Evolutionary conservation across 1,140 invertebrate species (phyloP), one percentile per base, ranked within the genome.

Genomic region (Philopotamus ludificatus): DNA sequence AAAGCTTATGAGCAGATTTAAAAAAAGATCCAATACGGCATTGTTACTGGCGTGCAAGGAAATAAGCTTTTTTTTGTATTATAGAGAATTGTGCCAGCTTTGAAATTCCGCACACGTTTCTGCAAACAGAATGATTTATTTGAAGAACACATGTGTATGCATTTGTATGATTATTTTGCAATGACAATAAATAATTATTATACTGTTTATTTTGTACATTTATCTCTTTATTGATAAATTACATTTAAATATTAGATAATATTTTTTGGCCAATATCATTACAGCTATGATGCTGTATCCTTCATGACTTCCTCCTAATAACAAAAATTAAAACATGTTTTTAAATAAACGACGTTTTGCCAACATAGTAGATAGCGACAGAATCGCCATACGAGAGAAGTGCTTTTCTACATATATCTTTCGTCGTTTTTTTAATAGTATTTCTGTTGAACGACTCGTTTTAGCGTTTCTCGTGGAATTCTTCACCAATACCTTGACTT

Each of bases 21-120:
- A 34, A 55, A 55, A 55, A 55, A 55, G 51, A 25, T 34, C 25
- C 51, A 39, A 55, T 55, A 55, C n/a, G n/a, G n/a, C n/a, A n/a
- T n/a, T 55, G n/a, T 18, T 39, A 57, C 42, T 57, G 28, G 34
- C 34, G 42, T 57, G 39, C 39, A 57, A 42, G 54, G 21, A 57
- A 57, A 57, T 57, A 57, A 57, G 34, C 42, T 41, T 57, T 57
- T 55, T 57, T 21, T 21, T 54, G n/a, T 54, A 20, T 23, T 34
- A 55, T 26, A 34, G 47, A 3, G 51, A 25, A 55, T 55, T 34
- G 25, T 3, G 51, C 15, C 39, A 12, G 25, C 39, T 55, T 16
- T 16, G 51, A 18, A 55, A 34, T 55, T 55, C 26, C 8, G 26
- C 26, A 55, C 23, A 34, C 23, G 51, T 55, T 26, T 26, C 1